These are phyloP conservation scores for Acanthiza pusilla DNA, from an alignment of 2,797 vertebrate genomes.

Conservation along the genomic window DNA sequence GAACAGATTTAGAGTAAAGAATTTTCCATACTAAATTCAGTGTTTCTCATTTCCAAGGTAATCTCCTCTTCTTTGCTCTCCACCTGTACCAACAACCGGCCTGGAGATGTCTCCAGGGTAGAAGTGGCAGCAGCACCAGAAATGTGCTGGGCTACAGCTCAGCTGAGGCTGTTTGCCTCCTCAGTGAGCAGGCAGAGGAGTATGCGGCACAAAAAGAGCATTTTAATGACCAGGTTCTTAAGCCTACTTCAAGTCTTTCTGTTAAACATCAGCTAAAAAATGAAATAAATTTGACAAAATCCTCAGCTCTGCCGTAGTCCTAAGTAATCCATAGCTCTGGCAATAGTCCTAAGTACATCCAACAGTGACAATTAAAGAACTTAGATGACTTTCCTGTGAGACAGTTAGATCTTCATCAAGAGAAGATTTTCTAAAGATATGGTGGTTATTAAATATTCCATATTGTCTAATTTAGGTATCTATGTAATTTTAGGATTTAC, in stretches of 20 bases:
- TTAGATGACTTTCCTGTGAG: not conserved
- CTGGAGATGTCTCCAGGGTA: not conserved
- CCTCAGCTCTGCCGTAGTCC: not conserved
- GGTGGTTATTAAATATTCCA: not conserved
- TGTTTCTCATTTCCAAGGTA: constrained; percentile 78
- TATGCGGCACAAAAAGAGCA: fast-evolving
- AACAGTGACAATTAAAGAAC: not conserved
- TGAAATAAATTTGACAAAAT: not conserved
- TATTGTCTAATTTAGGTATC: not conserved
- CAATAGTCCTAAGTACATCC: too few relatives aligned
- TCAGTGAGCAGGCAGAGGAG: not conserved
- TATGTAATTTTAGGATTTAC: not conserved
- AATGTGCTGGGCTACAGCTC: not conserved
- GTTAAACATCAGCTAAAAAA: not conserved
- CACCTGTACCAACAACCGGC: constrained; percentile 51
- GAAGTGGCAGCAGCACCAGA: not conserved
- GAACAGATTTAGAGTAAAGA: not conserved
- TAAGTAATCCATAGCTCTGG: too few relatives aligned
- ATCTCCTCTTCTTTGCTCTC: constrained; percentile 85
- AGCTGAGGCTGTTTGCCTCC: not conserved
- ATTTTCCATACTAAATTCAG: constrained; percentile 50
- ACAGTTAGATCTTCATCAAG: not conserved
- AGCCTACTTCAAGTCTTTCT: not conserved
- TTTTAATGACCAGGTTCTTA: not conserved
- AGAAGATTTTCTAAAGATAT: not conserved